Evolutionary conservation across 2,888 invertebrate species (phyloP), one percentile per base, ranked within the genome.

Genomic region (Protodeltote pygarga): DNA sequence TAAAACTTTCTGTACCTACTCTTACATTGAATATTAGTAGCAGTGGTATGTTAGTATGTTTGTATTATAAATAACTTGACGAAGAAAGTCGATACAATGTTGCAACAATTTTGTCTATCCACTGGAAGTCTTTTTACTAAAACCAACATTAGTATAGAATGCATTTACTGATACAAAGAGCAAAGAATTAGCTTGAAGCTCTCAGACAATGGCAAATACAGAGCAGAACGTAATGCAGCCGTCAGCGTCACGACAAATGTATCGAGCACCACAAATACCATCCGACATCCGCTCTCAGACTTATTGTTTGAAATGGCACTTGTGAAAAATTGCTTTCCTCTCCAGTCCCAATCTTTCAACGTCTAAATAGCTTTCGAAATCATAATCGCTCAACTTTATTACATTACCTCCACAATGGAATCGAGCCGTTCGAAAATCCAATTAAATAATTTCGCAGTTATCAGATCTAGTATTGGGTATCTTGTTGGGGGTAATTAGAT

Each of bases 191-290:
- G 75, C 71, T 79, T 75, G 67, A 74, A 78, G 81, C 83, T 81
- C 75, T 87, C 83, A 87, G 87, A 88, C 87, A 85, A 86, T 83
- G 75, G 83, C 79, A 86, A 88, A 88, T 73, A 85, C 69, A 75
- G 77, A 53, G 71, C 76, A 77, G 79, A 82, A 85, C 77, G 74
- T 65, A 75, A 78, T 76, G 75, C 72, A 75, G 65, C 75, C 71
- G 75, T 75, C 78, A 76, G 74, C 71, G 75, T 75, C 78, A 76
- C 74, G 67, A 77, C 82, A 85, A 87, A 87, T 85, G 82, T 88
- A 89, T 89, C 76, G 83, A 80, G 78, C 76, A 77, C 83, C 77
- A 68, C 77, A 80, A 81, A 82, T 81, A 83, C 76, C 74, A 79
- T 77, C 65, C 79, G 68, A 75, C 74, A 79, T 73, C 67, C 79